Evolutionary conservation across 2,797 vertebrate genomes (phyloP), one percentile per base, ranked within the genome.

Genomic region (Spizella passerina): DNA sequence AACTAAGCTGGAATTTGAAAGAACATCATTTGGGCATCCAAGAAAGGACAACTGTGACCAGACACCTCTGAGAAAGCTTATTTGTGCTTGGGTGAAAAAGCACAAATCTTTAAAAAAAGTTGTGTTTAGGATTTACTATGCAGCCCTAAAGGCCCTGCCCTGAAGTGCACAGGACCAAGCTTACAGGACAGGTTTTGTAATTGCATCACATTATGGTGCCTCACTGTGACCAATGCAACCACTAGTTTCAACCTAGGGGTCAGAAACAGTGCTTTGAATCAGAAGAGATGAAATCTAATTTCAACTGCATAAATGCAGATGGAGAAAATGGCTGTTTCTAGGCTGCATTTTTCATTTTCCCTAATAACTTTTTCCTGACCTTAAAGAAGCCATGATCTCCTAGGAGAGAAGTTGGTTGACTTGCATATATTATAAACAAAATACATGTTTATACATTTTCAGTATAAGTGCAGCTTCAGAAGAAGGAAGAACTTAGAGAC

Each of bases 121-220:
- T 70, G 4, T 3, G 5, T 60, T 87, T 53, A 55, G 15, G 26
- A 59, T 56, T 66, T 78, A 78, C 30, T 6, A 32, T 0, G 0
- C 24, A 53, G 17, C 2, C 27, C 49, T 82, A 43, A 73, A 75
- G 11, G 26, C 10, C 20, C 32, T 70, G 13, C 26, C 29, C 16
- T 60, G 4, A 89, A 44, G 21, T 26, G 10, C n/a, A 34, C 15
- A 83, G 50, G 26, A 47, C 27, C 21, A 44, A 59, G 12, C 26
- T 78, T 0, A 0, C 32, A 72, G 34, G 34, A 41, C 26, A 79
- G 26, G 2, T 83, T 75, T 73, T 69, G 29, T 61, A 19, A 65
- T 44, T 59, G 52, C 18, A 12, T 30, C 27, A 61, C 0, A 0
- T 75, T 46, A n/a, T 5, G 2, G 26, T 65, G 39, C 18, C 49